A percentile compares a stretch with the other conserved stretches of the same genome.
These are phyloP conservation scores for Simalia tracyae DNA, from an alignment of 2,797 vertebrate species.

Conservation along the genomic window DNA sequence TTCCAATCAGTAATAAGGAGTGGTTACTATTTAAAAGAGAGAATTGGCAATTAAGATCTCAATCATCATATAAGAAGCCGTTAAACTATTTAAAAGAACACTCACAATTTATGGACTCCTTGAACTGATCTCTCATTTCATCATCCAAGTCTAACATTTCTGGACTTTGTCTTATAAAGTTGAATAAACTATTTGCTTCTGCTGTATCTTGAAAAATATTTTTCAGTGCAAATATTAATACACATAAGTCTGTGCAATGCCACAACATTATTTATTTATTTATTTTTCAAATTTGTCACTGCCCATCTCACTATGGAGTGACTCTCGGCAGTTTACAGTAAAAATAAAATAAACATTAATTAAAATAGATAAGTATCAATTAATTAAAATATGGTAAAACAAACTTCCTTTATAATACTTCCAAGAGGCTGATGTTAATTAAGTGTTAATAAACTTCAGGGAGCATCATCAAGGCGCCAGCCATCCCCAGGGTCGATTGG, in stretches of 20 bases:
- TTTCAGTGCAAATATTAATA: constrained; percentile 37
- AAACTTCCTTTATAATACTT: too few species aligned
- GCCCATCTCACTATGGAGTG: too few species aligned
- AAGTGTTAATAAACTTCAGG: too few species aligned
- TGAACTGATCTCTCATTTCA: constrained; percentile 74
- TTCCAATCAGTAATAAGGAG: neutral
- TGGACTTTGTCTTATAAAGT: constrained; percentile 81
- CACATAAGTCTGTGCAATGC: neutral
- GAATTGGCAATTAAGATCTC: neutral
- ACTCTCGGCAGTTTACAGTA: too few species aligned
- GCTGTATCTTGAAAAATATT: constrained; percentile 80
- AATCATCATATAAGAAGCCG: neutral
- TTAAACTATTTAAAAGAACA: constrained; percentile 32
- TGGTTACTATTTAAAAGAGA: neutral
- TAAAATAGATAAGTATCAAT: too few species aligned
- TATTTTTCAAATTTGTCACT: too few species aligned
- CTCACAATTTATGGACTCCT: constrained; percentile 81
- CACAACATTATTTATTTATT: neutral
- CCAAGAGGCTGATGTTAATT: too few species aligned
- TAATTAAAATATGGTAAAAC: too few species aligned
- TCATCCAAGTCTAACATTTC: constrained; percentile 78
- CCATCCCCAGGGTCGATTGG: too few species aligned
- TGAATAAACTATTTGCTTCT: constrained; percentile 87
- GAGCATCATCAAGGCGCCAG: too few species aligned
- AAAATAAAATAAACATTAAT: too few species aligned